A percentile compares a stretch with the other conserved stretches of the same genome.
Evolutionary conservation across 2,797 vertebrate genomes (phyloP).

Genomic region (Numenius phaeopus): DNA sequence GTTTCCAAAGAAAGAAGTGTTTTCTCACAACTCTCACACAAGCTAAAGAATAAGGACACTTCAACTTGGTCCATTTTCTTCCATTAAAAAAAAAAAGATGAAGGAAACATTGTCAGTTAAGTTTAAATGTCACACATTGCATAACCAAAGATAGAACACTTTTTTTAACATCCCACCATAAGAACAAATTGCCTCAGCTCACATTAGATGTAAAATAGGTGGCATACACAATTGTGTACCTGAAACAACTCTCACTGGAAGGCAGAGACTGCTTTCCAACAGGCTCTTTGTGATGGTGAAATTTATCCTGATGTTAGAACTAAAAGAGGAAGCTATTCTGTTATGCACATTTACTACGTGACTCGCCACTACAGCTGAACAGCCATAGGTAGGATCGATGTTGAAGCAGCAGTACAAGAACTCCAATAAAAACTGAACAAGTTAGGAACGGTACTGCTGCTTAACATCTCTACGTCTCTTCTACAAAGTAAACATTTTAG

Average conservation of each 20-base stretch:
- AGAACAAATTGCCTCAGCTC: not conserved
- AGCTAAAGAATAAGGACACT: constrained; percentile 42
- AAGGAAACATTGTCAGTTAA: not conserved
- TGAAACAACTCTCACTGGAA: not conserved
- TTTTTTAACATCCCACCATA: not conserved
- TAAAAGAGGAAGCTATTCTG: not conserved
- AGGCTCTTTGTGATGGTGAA: not conserved
- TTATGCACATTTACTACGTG: not conserved
- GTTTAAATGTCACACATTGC: not conserved
- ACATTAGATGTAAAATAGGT: not conserved
- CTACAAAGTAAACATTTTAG: not conserved
- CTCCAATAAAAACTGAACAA: not conserved
- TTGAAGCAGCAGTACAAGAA: not conserved
- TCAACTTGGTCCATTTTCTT: constrained; percentile 8
- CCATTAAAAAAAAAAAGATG: not conserved
- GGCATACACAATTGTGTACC: not conserved
- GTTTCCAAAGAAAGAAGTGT: not conserved
- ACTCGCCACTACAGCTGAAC: not conserved
- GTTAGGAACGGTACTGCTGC: not conserved
- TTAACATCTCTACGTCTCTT: not conserved
- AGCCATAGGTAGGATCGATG: not conserved
- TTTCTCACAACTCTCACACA: not conserved
- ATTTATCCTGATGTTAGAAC: not conserved
- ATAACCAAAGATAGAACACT: not conserved
- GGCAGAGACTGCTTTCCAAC: not conserved